Evolutionary conservation across 2,797 vertebrate genomes (phyloP), one percentile per base, ranked within the genome.

Genomic region (Urophycis tenuis): DNA sequence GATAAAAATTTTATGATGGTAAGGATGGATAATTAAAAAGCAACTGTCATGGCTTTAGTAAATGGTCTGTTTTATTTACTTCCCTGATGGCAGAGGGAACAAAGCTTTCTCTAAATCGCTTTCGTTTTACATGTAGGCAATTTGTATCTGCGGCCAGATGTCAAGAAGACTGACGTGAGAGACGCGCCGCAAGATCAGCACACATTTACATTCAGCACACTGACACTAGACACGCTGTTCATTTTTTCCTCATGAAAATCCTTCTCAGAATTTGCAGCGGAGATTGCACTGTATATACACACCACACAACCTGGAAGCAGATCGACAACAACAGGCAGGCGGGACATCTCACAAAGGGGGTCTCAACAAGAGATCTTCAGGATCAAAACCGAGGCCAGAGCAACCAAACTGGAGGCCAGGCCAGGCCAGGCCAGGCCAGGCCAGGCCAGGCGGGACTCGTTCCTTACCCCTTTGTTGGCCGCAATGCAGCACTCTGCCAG

Each of bases 401-500:
- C 5, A 60, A 11, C 22, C n/a, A n/a, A 7, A 60, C 53, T 25
- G 7, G 9, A 60, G 53, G 53, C 10, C 10, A 25, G 53, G 53
- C 53, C 4, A 60, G 2, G 25, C 6, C 22, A 60, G 22, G n/a
- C n/a, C n/a, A 60, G 53, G 53, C 10, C 10, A 25, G 53, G 53
- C 53, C 4, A 60, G 2, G 25, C 6, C 22, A 60, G 22, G n/a
- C n/a, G n/a, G n/a, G 2, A 11, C 10, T 74, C 29, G 14, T 74
- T 30, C 33, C 33, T 19, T 89, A 99, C 97, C 93, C 96, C 95
- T 82, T 97, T 98, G 84, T 97, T 98, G 72, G 97, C 96, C 82
- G 96, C 95, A 80, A 99, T 97, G 91, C 97, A 99, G 91, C 98
- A 99, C 74, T 99, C 98, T 1, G 98, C 96, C 33, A 99, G 93